A percentile compares a stretch with the other conserved stretches of the same genome.
These are phyloP conservation scores for Bostrychus sinensis DNA, from an alignment of 2,113 vertebrate species.

Conservation along the genomic window DNA sequence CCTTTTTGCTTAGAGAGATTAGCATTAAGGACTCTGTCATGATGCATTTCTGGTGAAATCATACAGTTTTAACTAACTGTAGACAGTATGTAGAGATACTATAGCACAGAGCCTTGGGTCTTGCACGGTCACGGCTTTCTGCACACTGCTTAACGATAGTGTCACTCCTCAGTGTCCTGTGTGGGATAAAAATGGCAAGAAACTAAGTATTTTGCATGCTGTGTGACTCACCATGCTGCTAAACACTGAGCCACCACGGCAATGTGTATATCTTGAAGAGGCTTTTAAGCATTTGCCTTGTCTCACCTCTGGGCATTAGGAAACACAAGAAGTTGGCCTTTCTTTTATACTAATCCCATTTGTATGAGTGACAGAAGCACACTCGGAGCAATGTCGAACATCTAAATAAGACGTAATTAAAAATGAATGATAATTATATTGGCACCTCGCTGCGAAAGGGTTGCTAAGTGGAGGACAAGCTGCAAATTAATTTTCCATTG, in stretches of 20 bases:
- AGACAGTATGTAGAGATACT: too few species aligned
- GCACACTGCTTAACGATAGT: not conserved
- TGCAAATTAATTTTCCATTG: slow-evolving; percentile 5
- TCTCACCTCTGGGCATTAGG: not conserved
- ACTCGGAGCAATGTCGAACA: slow-evolving; percentile 11
- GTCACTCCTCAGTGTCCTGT: slow-evolving; percentile 59
- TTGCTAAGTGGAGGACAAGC: slow-evolving; percentile 7
- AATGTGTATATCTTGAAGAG: slow-evolving; percentile 5
- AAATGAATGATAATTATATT: not conserved
- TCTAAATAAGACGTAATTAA: slow-evolving; percentile 12
- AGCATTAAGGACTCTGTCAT: not conserved
- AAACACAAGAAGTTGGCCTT: slow-evolving; percentile 2
- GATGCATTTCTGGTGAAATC: too few species aligned
- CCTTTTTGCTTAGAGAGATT: not conserved
- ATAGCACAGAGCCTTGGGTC: not conserved
- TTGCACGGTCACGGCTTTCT: not conserved
- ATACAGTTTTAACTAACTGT: not conserved
- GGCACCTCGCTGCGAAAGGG: not conserved
- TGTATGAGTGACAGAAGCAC: slow-evolving; percentile 2
- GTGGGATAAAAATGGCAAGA: not conserved
- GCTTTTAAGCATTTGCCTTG: not conserved
- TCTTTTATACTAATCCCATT: slow-evolving; percentile 11
- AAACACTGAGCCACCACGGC: slow-evolving; percentile 1
- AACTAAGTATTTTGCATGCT: not conserved
- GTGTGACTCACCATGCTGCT: not conserved